phyloP scores from a whole-genome alignment of 2,888 invertebrate species.

The Troides oblongomaculatus region DNA sequence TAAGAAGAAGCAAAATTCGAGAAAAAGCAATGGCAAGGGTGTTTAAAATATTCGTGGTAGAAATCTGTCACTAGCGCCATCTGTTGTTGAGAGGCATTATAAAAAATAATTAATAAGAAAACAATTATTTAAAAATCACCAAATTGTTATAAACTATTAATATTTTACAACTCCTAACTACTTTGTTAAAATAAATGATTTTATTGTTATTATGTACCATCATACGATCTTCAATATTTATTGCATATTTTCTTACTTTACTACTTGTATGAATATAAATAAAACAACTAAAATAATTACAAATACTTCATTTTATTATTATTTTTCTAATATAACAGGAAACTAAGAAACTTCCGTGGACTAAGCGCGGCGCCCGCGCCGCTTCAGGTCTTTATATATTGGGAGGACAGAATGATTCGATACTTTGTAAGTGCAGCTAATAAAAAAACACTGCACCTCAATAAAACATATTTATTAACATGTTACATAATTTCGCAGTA shows the following conservation, averaged over 20 bases:
- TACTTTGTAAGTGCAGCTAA: conserved; percentile 22
- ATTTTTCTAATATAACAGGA: conserved; percentile 79
- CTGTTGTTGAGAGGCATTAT: conserved; percentile 3
- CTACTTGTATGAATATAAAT: conserved; percentile 40
- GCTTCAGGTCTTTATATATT: conserved; percentile 45
- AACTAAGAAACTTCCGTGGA: conserved; percentile 80
- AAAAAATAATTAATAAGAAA: neutral
- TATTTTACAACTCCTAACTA: neutral
- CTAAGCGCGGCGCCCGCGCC: conserved; percentile 77
- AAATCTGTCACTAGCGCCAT: conserved; percentile 7
- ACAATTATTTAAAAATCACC: neutral
- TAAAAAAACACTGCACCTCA: conserved; percentile 22
- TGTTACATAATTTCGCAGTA: conserved; percentile 22
- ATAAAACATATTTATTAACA: conserved; percentile 25
- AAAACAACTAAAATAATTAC: conserved; percentile 52
- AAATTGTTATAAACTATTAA: neutral
- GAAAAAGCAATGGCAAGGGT: conserved; percentile 38
- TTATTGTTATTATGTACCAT: neutral
- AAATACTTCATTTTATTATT: conserved; percentile 72
- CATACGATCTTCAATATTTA: neutral
- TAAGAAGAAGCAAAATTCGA: conserved; percentile 31
- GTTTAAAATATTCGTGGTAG: conserved; percentile 27
- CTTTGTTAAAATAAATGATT: neutral
- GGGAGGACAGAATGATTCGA: conserved; percentile 11
- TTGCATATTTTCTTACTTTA: neutral